These are phyloP conservation scores for Chydorus sphaericus DNA, from an alignment of 2,888 invertebrate species.

Conservation along the genomic window DNA sequence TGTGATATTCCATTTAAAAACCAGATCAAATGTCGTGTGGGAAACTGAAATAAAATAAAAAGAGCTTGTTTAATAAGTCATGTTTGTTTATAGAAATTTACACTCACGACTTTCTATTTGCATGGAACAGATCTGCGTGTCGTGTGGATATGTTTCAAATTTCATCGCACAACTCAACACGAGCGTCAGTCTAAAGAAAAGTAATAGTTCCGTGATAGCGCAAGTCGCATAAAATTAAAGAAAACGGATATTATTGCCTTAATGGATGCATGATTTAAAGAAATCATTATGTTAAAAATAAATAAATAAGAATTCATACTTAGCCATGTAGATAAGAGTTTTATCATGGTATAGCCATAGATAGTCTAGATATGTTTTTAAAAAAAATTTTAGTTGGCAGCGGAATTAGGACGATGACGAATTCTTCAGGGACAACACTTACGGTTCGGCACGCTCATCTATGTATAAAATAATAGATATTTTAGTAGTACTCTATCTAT, in stretches of 20 bases:
- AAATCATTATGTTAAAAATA: too few species aligned
- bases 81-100: neutral
- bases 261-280: too few species aligned
- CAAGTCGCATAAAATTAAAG: too few species aligned
- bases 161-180: slow-evolving; percentile 89
- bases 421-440: too few species aligned
- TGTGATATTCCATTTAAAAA: slow-evolving; percentile 78
- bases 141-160: slow-evolving; percentile 83
- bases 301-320: too few species aligned
- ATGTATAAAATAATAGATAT: too few species aligned
- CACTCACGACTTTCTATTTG: slow-evolving; percentile 86
- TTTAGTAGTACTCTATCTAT: neutral
- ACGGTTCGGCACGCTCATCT: slow-evolving; percentile 70
- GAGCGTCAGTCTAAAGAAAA: slow-evolving; percentile 52
- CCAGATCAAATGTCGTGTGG: slow-evolving; percentile 74
- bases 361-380: too few species aligned
- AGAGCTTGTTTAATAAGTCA: neutral
- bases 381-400: too few species aligned
- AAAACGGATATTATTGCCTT: too few species aligned
- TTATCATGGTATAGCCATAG: slow-evolving; percentile 84
- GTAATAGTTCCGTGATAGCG: too few species aligned
- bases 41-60: slow-evolving; percentile 55
- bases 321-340: slow-evolving; percentile 80
- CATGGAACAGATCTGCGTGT: slow-evolving; percentile 84
- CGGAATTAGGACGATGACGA: too few species aligned